A percentile compares a stretch with the other conserved stretches of the same genome.
phyloP scores from a whole-genome alignment of 2,797 vertebrate genomes.

The Lophotriccus pileatus region DNA sequence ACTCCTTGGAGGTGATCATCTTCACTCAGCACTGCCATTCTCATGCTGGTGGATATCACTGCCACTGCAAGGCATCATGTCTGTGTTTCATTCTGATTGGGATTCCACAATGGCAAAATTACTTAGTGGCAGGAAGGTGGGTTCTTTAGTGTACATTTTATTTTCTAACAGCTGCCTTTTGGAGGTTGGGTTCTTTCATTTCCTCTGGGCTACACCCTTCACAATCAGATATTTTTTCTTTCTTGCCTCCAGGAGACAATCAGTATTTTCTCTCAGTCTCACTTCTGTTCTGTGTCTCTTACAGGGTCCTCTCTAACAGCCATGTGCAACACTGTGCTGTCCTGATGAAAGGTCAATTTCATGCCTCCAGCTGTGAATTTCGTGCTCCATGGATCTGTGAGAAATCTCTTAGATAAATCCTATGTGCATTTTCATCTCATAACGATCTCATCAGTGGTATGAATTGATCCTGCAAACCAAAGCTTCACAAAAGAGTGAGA shows the following conservation, averaged over 20 bases:
- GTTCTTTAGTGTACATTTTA: neutral
- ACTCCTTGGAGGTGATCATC: neutral
- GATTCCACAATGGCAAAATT: neutral
- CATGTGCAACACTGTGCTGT: slow-evolving; percentile 11
- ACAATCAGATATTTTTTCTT: neutral
- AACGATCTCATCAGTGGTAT: neutral
- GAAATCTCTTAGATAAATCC: neutral
- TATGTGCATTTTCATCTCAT: neutral
- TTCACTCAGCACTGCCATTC: neutral
- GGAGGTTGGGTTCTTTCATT: neutral
- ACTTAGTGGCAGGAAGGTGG: neutral
- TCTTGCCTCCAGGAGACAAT: neutral
- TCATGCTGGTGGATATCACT: neutral
- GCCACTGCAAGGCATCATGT: neutral
- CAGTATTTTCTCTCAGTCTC: neutral
- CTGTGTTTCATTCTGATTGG: neutral
- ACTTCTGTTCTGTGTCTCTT: neutral
- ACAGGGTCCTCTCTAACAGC: slow-evolving; percentile 16
- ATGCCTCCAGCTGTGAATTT: slow-evolving; percentile 22
- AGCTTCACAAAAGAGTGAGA: neutral
- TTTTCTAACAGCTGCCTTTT: neutral
- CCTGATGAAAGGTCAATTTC: neutral
- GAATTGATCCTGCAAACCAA: neutral
- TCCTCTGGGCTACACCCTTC: slow-evolving; percentile 2
- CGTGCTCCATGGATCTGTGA: neutral